Evolutionary conservation across 2,797 vertebrate genomes (phyloP), one percentile per base, ranked within the genome.

Genomic region (Morelia viridis): DNA sequence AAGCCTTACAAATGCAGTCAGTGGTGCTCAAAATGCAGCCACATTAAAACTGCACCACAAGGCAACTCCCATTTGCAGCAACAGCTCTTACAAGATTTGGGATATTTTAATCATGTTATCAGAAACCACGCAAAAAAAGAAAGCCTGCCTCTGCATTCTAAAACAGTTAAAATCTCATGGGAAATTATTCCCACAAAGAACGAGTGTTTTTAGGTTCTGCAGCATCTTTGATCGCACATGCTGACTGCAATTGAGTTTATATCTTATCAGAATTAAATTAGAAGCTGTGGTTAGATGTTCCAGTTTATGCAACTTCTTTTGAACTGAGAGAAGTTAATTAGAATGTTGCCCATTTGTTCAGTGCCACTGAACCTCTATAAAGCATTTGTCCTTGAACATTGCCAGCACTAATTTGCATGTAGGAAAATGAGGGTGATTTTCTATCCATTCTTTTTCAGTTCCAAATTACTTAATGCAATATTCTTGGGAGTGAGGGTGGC

Each of bases 301-400:
- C 46, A 58, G 86, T 31, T 65, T 91, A 28, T 24, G 35, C 22
- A 71, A 71, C 10, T 58, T 64, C 76, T 80, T 85, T 90, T 86
- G 41, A 65, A 76, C 10, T 41, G 46, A 31, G 89, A 93, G 12
- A 60, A 50, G 50, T 31, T 89, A 92, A 19, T 35, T 92, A 19
- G 24, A 93, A 85, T 22, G 26, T 41, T 87, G 10, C 35, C 94
- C 26, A 53, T 24, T 19, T 85, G n/a, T 80, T 89, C 41, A 1
- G 13, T 64, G 60, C 41, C 89, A 85, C 89, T 89, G 76, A 62
- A 58, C 53, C 88, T 90, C 2, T 26, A n/a, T 91, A 87, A 24
- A 94, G 17, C 19, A 93, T 17, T 89, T 68, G 92, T 93, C 87
- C 92, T 89, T 62, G 61, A 53, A 89, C 89, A 0, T 0, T 31